Conservation (phyloP, 2,888 invertebrate genomes). For the Scotopteryx bipunctaria region DNA sequence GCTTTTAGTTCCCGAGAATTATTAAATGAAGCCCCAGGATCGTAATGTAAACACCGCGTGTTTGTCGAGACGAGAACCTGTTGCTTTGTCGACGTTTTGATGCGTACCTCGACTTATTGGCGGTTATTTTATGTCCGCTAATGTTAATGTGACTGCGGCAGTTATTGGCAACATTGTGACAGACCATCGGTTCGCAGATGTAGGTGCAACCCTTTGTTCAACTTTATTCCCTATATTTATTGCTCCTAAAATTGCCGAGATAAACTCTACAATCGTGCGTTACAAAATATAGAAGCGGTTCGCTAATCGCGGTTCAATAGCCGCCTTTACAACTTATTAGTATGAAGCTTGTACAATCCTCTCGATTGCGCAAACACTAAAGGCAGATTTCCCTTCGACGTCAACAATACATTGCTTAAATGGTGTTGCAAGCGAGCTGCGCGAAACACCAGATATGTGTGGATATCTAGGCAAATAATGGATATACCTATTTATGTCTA, state of each 20-base stretch:
- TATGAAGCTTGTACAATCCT: conserved; percentile 63
- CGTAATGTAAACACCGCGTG: conserved; percentile 79
- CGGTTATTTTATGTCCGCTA: conserved; percentile 79
- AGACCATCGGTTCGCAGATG: conserved; percentile 39
- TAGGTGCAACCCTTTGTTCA: conserved; percentile 41
- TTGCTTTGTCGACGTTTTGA: conserved; percentile 79
- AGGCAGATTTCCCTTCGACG: conserved; percentile 73
- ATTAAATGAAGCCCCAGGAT: conserved; percentile 83
- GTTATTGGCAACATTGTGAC: conserved; percentile 76
- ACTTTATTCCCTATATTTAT: conserved; percentile 40
- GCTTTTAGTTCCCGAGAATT: conserved; percentile 84
- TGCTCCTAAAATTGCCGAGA: conserved; percentile 27
- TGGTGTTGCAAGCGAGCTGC: conserved; percentile 66
- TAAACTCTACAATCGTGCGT: conserved; percentile 31
- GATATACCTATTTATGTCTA: conserved; percentile 58
- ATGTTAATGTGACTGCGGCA: conserved; percentile 73
- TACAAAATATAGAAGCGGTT: conserved; percentile 35
- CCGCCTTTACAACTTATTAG: conserved; percentile 59
- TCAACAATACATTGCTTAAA: conserved; percentile 72
- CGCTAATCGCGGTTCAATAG: conserved; percentile 46
- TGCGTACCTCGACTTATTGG: conserved; percentile 79
- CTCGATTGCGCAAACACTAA: conserved; percentile 63
- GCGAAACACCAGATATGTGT: conserved; percentile 65
- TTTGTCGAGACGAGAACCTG: conserved; percentile 80
- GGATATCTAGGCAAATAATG: conserved; percentile 68